Conservation (phyloP, 2,797 vertebrate species). For the Parambassis ranga region DNA sequence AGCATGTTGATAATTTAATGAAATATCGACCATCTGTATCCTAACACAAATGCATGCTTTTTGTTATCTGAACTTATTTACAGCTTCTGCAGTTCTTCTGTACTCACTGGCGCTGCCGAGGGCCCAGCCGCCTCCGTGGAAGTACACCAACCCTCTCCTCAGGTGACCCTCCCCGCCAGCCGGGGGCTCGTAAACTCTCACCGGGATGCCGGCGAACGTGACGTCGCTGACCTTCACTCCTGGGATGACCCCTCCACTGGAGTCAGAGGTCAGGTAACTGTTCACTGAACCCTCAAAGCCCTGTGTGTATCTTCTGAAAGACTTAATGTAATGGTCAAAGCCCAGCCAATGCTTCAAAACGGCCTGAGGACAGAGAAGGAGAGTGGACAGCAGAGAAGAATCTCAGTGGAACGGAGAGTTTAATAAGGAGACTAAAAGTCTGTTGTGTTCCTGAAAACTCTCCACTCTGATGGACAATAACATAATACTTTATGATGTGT, state of each 20-base stretch:
- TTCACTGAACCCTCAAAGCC: slow-evolving; percentile 68
- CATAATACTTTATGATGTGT: not conserved
- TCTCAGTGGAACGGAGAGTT: not conserved
- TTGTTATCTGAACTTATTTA: too few relatives aligned
- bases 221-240: slow-evolving; percentile 83
- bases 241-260: slow-evolving; percentile 25
- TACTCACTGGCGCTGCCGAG: slow-evolving; percentile 88
- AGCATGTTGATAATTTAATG: too few relatives aligned
- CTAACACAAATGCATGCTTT: too few relatives aligned
- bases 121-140: slow-evolving; percentile 95
- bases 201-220: slow-evolving; percentile 85
- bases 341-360: slow-evolving; percentile 82
- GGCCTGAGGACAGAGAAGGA: slow-evolving; percentile 73
- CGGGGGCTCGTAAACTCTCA: slow-evolving; percentile 87
- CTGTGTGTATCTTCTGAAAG: slow-evolving; percentile 70
- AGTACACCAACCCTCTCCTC: slow-evolving; percentile 85
- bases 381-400: not conserved
- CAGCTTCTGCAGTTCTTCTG: not conserved
- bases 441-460: too few relatives aligned
- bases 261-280: slow-evolving; percentile 46
- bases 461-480: not conserved
- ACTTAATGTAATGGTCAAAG: slow-evolving; percentile 76
- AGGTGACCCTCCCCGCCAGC: slow-evolving; percentile 71
- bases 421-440: too few relatives aligned
- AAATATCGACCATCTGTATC: too few relatives aligned